Evolutionary conservation across 2,797 vertebrate genomes (phyloP), one percentile per base, ranked within the genome.

Genomic region (Enteromius trimaculatus): DNA sequence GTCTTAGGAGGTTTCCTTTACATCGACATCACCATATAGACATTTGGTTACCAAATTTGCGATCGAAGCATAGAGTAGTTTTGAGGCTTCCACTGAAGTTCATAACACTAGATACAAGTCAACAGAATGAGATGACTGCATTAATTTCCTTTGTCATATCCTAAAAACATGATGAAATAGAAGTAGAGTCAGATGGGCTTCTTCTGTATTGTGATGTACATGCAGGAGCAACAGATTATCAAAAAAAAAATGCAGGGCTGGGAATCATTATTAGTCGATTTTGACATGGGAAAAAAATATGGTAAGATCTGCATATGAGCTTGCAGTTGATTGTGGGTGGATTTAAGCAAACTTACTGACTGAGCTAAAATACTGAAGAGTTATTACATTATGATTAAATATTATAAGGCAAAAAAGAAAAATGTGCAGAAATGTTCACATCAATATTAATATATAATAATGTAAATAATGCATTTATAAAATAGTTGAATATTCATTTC

Each of bases 1-100:
- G 4, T 77, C n/a, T 42, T 42, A 44, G 23, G 29, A 21, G 60
- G 58, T 49, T 79, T 66, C 21, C 55, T 79, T 55, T 53, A 44
- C 16, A 69, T 11, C 58, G 4, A 79, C 9, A 68, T 68, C 0
- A 49, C 3, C 2, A 14, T 29, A 68, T 26, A 11, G 42, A 39
- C 31, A 37, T 70, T 26, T 55, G 47, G 14, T 42, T 39, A 17
- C 0, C 49, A 80, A 29, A 69, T 80, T 14, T 62, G 26, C 26
- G 37, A 44, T 60, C 19, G 72, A 21, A 62, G 9, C 16, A 42
- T 6, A 42, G 4, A n/a, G 58, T 14, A 42, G 34, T 17, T 77
- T 77, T 39, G 21, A 53, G 19, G 17, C n/a, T 16, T 76, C 19
- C 19, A 58, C 16, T 16, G 16, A 76, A 55, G 21, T 42, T 60